These are phyloP conservation scores for Pardalotus punctatus DNA, from an alignment of 2,113 vertebrate species.

Conservation along the genomic window DNA sequence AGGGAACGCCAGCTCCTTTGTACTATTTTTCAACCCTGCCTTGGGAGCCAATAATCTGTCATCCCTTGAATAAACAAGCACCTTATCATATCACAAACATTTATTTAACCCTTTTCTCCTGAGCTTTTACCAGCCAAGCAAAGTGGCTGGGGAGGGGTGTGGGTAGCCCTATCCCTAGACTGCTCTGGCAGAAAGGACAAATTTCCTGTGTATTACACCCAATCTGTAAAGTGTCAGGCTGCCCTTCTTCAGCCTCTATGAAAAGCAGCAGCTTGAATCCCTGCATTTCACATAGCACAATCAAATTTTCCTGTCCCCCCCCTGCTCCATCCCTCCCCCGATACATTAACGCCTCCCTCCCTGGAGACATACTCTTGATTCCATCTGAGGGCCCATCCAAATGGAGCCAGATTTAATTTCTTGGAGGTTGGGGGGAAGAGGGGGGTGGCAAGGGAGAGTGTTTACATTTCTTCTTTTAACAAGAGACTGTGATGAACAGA, in stretches of 20 bases:
- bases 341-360: conserved; percentile 60
- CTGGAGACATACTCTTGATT: conserved; percentile 63
- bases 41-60: conserved; percentile 83
- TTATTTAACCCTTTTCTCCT: conserved; percentile 97
- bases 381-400: conserved; percentile 49
- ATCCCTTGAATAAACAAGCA: conserved; percentile 89
- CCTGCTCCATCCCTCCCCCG: background rate
- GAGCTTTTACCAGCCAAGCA: conserved; percentile 79
- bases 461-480: conserved; percentile 77
- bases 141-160: conserved; percentile 69
- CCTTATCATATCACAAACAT: conserved; percentile 99
- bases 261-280: conserved; percentile 61
- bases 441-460: conserved; percentile 23
- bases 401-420: conserved; percentile 72
- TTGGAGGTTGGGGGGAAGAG: background rate
- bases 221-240: conserved; percentile 79
- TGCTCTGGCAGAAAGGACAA: conserved; percentile 78
- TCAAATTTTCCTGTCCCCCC: conserved; percentile 49
- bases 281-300: conserved; percentile 57
- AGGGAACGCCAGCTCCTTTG: conserved; percentile 77
- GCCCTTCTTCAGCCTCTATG: conserved; percentile 54
- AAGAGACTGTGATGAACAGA: conserved; percentile 64
- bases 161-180: conserved; percentile 71
- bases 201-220: conserved; percentile 77
- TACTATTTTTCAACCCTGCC: conserved; percentile 80